Base-by-base conservation (phyloP, 2,888 invertebrate genomes). In the Coelinius sp. region DNA sequence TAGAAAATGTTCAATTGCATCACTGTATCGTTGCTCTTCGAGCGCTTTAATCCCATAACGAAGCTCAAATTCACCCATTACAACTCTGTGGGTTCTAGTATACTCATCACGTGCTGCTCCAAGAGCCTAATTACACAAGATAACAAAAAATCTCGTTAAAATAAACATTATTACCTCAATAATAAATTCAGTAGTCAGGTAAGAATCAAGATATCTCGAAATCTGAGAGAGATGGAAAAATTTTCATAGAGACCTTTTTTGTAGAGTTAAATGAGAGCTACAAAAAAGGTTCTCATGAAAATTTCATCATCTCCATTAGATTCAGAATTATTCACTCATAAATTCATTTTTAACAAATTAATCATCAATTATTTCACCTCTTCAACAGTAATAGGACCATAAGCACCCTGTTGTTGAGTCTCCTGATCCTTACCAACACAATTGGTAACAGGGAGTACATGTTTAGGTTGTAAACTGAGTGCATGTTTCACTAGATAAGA, bases 31-130 rank as follows among this genome's bases (percentile, higher is more conserved):
- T 44, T 91, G 90, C 81, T 90, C 90, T 79, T 91, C 89, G 79
- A 92, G 89, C 17, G 91, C 91, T 77, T 91, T 89, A 65, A 92
- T 83, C 1, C 92, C 93, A 74, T 90, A 88, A 82, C 88, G 89
- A 74, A 92, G 91, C 81, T 92, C 92, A 76, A 91, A 90, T 41
- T 91, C 91, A 75, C 91, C 91, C 68, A 91, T 81, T 8, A 91
- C 90, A 75, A 89, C 85, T 62, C 90, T 89, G 75, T 92, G 89
- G 67, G 85, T 86, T 46, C 73, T 74, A 31, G 78, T 76, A 74
- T 84, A 85, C 69, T 85, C 78, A 56, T 83, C 77, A 7, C 79
- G 79, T 41, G 84, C 85, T 76, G 84, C 79, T 70, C 81, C 71
- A 20, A 85, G 76, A 67, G 85, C 83, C 86, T 86, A 24, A 68